phyloP scores from a whole-genome alignment of 2,797 vertebrate genomes.

The Tenualosa ilisha region DNA sequence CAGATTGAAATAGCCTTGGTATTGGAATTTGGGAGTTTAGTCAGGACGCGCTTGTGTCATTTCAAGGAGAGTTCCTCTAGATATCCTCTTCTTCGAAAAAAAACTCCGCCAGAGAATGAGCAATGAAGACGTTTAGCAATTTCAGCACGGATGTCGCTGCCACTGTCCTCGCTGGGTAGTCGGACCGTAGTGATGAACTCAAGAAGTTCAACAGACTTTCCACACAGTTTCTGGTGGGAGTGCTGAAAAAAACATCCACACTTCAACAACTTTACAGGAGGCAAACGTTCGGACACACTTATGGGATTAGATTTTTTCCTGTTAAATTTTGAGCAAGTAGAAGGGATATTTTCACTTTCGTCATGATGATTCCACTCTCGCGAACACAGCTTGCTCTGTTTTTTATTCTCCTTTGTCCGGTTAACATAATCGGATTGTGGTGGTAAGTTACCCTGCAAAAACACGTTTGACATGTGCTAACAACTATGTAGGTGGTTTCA shows the following conservation, averaged over 20 bases:
- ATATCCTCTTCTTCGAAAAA: slow-evolving; percentile 45
- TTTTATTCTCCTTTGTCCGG: slow-evolving; percentile 89
- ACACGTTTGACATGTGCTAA: slow-evolving; percentile 4
- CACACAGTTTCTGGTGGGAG: slow-evolving; percentile 35
- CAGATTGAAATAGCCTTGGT: slow-evolving; percentile 49
- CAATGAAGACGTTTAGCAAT: slow-evolving; percentile 61
- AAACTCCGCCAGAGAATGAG: slow-evolving; percentile 43
- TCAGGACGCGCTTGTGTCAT: slow-evolving; percentile 40
- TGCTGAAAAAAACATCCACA: slow-evolving; percentile 29
- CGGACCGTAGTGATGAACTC: slow-evolving; percentile 41
- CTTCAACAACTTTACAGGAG: slow-evolving; percentile 13
- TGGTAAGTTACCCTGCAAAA: slow-evolving; percentile 77
- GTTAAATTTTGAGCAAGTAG: slow-evolving; percentile 16
- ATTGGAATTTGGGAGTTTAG: slow-evolving; percentile 53
- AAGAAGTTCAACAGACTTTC: slow-evolving; percentile 38
- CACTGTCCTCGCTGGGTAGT: slow-evolving; percentile 30
- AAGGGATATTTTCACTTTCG: slow-evolving; percentile 35
- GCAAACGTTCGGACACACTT: slow-evolving; percentile 18
- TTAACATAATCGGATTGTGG: slow-evolving; percentile 94
- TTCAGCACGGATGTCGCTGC: slow-evolving; percentile 25
- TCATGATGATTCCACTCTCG: slow-evolving; percentile 81
- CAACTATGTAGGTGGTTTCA: background rate
- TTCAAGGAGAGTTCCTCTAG: slow-evolving; percentile 19
- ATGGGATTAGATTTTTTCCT: slow-evolving; percentile 34
- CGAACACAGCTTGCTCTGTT: slow-evolving; percentile 87